These are phyloP conservation scores for Poecilobothrus nobilitatus DNA, from an alignment of 2,888 invertebrate species.

Conservation along the genomic window DNA sequence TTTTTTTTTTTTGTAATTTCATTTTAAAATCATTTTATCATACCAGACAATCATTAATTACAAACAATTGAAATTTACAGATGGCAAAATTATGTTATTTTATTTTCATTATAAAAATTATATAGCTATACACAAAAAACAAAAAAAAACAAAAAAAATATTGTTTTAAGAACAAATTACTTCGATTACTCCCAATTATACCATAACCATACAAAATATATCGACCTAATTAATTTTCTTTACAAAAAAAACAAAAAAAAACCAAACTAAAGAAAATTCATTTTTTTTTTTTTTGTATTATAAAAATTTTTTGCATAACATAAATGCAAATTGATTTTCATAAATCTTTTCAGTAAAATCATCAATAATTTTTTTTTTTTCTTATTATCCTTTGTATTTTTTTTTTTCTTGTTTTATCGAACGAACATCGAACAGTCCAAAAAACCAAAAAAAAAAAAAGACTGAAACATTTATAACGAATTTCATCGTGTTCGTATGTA, in stretches of 20 bases:
- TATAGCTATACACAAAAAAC: no score
- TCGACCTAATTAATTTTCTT: neutral
- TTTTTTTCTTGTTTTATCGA: neutral
- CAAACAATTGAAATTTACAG: no score
- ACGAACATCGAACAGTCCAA: neutral
- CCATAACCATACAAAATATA: neutral
- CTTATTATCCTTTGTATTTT: no score
- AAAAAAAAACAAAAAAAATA: no score
- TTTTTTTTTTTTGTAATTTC: no score
- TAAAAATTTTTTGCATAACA: neutral
- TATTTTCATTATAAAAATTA: no score
- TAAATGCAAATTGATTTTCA: constrained; percentile 1
- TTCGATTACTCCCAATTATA: neutral
- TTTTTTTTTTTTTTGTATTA: no score
- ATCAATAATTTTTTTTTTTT: no score
- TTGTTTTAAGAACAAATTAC: neutral
- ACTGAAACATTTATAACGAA: neutral
- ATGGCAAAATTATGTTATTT: no score
- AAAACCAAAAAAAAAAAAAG: neutral
- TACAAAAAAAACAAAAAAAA: neutral
- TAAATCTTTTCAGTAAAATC: neutral
- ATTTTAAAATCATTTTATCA: no score
- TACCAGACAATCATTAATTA: no score
- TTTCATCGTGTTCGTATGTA: neutral
- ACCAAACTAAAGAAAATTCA: neutral